Evolutionary conservation across 2,888 invertebrate genomes (phyloP).

Genomic region (Lasioglossum calceatum): DNA sequence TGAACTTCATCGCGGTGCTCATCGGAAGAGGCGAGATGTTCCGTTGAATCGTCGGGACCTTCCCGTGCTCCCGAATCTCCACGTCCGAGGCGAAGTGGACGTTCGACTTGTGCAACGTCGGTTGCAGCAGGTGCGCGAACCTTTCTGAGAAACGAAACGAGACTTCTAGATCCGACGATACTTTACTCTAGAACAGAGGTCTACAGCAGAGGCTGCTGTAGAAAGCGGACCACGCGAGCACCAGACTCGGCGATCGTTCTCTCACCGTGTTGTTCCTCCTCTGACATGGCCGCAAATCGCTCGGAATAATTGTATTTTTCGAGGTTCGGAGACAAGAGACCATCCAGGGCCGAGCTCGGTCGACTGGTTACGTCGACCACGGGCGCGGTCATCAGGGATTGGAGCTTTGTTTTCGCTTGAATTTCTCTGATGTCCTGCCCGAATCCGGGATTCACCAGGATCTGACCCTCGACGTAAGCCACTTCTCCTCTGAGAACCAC

Average conservation of each 20-base stretch:
- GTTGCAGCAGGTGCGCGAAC: slow-evolving; percentile 71
- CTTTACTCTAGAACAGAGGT: neutral
- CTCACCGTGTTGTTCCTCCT: slow-evolving; percentile 76
- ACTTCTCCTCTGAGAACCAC: slow-evolving; percentile 98
- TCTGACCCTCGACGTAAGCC: slow-evolving; percentile 97
- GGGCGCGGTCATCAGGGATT: slow-evolving; percentile 56
- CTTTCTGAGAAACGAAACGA: slow-evolving; percentile 65
- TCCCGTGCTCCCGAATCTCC: slow-evolving; percentile 74
- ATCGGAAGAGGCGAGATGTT: slow-evolving; percentile 79
- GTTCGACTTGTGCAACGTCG: slow-evolving; percentile 65
- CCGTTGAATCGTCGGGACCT: slow-evolving; percentile 73
- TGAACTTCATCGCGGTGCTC: slow-evolving; percentile 73
- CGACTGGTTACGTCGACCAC: slow-evolving; percentile 81
- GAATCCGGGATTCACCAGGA: slow-evolving; percentile 94
- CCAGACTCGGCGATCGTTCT: neutral
- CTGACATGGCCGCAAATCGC: slow-evolving; percentile 60
- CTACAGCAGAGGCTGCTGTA: too few relatives aligned
- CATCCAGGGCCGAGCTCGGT: slow-evolving; percentile 87
- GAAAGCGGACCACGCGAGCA: neutral
- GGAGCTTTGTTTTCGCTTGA: slow-evolving; percentile 85
- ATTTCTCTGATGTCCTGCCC: slow-evolving; percentile 94
- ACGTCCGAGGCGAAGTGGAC: slow-evolving; percentile 77
- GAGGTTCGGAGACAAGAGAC: slow-evolving; percentile 83
- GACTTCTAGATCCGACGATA: neutral
- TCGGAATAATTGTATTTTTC: slow-evolving; percentile 66